These are phyloP conservation scores for Drosophila pallidifrons DNA, from an alignment of 1,140 invertebrate species.

Conservation along the genomic window DNA sequence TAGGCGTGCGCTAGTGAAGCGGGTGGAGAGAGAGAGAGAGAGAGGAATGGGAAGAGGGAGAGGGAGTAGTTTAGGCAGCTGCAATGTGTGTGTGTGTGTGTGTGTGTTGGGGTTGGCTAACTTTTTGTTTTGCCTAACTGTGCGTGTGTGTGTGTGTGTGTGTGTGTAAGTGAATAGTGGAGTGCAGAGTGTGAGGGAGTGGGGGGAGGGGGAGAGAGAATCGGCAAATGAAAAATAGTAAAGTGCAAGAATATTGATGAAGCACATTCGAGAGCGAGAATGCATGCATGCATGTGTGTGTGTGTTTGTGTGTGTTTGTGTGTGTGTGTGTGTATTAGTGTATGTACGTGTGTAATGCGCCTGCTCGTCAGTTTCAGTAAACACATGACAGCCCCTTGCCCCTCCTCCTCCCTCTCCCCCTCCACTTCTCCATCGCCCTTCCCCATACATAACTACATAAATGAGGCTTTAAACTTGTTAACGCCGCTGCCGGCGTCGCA, in stretches of 20 bases:
- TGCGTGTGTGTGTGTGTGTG: conserved; percentile 29
- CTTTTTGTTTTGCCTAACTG: conserved; percentile 24
- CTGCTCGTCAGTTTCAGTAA: conserved; percentile 55
- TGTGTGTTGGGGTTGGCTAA: neutral
- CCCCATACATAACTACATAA: conserved; percentile 70
- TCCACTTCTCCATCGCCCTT: neutral
- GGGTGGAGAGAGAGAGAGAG: no score
- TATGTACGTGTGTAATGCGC: conserved; percentile 54
- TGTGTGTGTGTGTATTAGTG: conserved; percentile 2
- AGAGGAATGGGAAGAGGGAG: neutral
- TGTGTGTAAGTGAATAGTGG: conserved; percentile 9
- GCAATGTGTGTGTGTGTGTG: conserved; percentile 4
- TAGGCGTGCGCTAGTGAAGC: neutral
- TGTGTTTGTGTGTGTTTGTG: conserved; percentile 34
- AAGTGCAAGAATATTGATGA: conserved; percentile 82
- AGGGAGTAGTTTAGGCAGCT: conserved; percentile 8
- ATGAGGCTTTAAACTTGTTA: conserved; percentile 83
- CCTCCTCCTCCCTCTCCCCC: neutral
- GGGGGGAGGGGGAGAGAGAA: neutral
- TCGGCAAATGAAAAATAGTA: conserved; percentile 68
- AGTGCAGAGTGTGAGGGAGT: conserved; percentile 5
- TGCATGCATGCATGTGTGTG: conserved; percentile 7
- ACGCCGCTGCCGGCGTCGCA: conserved; percentile 37
- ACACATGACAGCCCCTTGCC: conserved; percentile 2
- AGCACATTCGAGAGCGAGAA: conserved; percentile 69